A percentile compares a stretch with the other conserved stretches of the same genome.
phyloP scores from a whole-genome alignment of 2,797 vertebrate genomes.

The Alauda arvensis region DNA sequence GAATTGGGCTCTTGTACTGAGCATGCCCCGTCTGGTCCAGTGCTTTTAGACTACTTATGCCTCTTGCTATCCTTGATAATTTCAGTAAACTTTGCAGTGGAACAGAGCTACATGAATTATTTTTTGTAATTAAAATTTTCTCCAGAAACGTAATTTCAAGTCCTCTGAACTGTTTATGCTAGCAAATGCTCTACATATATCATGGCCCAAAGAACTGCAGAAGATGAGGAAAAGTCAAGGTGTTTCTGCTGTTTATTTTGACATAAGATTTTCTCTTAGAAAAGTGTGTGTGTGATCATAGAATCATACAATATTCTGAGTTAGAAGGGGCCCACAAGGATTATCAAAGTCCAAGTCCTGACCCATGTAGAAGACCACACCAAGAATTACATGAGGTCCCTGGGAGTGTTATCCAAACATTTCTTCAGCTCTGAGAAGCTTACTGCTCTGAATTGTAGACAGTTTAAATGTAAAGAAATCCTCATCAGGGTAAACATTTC shows the following conservation, averaged over 20 bases:
- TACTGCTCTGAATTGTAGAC: not conserved
- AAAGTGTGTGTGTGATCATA: no score
- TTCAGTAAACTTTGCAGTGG: not conserved
- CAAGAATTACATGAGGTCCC: not conserved
- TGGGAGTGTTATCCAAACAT: not conserved
- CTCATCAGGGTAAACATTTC: not conserved
- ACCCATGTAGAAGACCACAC: not conserved
- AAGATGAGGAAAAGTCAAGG: not conserved
- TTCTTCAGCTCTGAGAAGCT: not conserved
- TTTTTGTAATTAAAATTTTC: not conserved
- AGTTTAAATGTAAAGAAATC: not conserved
- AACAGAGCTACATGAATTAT: not conserved
- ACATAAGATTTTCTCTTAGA: not conserved
- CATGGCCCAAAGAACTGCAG: not conserved
- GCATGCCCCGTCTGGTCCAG: not conserved
- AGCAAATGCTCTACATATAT: not conserved
- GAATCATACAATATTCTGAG: not conserved
- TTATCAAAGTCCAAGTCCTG: not conserved
- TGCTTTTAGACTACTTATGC: not conserved
- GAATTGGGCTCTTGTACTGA: not conserved
- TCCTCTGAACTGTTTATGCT: not conserved
- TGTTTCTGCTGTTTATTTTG: not conserved
- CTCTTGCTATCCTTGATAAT: not conserved
- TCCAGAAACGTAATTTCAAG: not conserved
- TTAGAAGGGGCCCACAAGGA: not conserved